A percentile compares a stretch with the other conserved stretches of the same genome.
phyloP scores from a whole-genome alignment of 2,797 vertebrate genomes.

The Apodemus agrarius region DNA sequence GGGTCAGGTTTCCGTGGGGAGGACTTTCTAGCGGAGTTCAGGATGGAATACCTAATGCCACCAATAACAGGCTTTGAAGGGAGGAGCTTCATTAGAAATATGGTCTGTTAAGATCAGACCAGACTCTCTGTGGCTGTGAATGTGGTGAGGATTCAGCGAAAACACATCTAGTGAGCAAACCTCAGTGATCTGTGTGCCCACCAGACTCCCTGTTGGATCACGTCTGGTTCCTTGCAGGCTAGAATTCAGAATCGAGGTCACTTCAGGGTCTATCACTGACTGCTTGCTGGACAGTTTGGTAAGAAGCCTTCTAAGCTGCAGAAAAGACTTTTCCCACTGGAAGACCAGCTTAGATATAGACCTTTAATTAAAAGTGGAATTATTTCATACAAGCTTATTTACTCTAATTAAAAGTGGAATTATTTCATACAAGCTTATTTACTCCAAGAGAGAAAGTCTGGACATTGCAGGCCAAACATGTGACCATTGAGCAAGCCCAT shows the following conservation, averaged over 20 bases:
- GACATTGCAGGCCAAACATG: neutral
- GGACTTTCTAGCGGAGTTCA: neutral
- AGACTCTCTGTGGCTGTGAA: slow-evolving; percentile 54
- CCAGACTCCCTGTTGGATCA: slow-evolving; percentile 43
- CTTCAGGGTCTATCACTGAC: neutral
- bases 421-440: neutral
- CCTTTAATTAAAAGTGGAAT: neutral
- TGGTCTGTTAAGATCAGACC: slow-evolving; percentile 33
- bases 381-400: neutral
- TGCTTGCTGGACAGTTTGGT: neutral
- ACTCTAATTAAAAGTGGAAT: neutral
- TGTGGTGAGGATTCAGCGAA: neutral
- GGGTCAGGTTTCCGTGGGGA: neutral
- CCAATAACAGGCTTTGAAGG: neutral
- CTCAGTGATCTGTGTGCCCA: slow-evolving; percentile 37
- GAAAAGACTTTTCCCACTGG: neutral
- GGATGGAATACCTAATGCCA: neutral
- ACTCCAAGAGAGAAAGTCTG: neutral
- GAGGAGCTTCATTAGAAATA: slow-evolving; percentile 12
- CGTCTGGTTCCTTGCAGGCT: neutral
- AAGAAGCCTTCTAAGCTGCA: neutral
- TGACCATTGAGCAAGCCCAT: neutral
- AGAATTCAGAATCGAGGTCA: slow-evolving; percentile 56
- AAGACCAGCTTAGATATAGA: neutral
- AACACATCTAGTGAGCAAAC: slow-evolving; percentile 43